Percentiles rank a stretch among this genome's conserved stretches.
Evolutionary conservation across 1,140 invertebrate genomes (phyloP).

Genomic region (Archegozetes longisetosus): DNA sequence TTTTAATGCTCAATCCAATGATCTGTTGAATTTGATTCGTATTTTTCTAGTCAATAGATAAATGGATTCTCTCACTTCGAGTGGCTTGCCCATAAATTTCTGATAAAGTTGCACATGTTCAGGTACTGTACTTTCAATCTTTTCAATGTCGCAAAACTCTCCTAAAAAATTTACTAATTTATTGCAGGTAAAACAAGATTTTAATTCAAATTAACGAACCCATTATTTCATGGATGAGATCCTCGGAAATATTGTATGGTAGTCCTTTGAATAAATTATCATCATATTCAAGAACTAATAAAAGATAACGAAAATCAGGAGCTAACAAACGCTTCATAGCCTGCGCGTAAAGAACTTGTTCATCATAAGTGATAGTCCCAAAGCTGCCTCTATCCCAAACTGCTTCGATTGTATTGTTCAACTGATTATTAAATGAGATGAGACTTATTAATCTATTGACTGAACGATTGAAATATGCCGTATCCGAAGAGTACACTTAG

Average conservation of each 20-base stretch:
- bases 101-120: conserved; percentile 11
- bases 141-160: conserved; percentile 9
- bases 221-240: not conserved
- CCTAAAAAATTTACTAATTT: no score
- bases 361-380: conserved; percentile 12
- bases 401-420: conserved; percentile 3
- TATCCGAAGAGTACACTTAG: no score
- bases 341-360: conserved; percentile 3
- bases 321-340: conserved; percentile 11
- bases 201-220: no score
- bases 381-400: conserved; percentile 14
- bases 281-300: conserved; percentile 10
- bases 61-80: conserved; percentile 10
- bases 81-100: conserved; percentile 5
- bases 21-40: no score
- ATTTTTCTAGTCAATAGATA: conserved; percentile 8
- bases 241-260: conserved; percentile 10
- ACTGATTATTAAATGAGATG: not conserved
- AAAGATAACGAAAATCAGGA: conserved; percentile 8
- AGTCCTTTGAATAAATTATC: not conserved
- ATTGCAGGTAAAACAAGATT: not conserved
- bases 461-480: no score
- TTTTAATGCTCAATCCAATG: no score
- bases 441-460: not conserved
- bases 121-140: conserved; percentile 3